A percentile compares a stretch with the other conserved stretches of the same genome.
These are phyloP conservation scores for Aethes cnicana DNA, from an alignment of 2,888 invertebrate genomes.

Conservation along the genomic window DNA sequence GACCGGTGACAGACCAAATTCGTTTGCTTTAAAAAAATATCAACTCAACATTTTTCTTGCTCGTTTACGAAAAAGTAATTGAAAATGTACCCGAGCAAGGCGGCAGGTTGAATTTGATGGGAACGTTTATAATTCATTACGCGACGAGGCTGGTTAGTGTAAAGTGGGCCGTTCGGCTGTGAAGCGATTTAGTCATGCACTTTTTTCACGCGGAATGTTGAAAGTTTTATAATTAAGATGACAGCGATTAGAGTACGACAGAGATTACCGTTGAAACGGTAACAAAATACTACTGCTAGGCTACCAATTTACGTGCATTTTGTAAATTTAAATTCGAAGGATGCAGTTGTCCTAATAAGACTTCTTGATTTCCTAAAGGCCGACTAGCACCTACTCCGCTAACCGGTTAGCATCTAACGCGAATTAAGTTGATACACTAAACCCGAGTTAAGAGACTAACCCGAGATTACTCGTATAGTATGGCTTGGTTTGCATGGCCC, in stretches of 20 bases:
- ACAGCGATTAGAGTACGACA: constrained; percentile 5
- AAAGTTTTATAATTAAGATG: constrained; percentile 18
- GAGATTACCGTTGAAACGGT: no score
- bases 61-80: constrained; percentile 16
- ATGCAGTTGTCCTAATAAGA: no score
- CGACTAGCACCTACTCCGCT: no score
- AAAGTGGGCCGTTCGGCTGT: constrained; percentile 15
- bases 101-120: constrained; percentile 24
- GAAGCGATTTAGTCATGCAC: constrained; percentile 18
- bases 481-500: no score
- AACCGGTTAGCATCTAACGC: no score
- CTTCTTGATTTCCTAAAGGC: no score
- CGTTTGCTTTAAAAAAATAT: constrained; percentile 1
- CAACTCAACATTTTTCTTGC: constrained; percentile 1
- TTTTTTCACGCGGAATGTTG: constrained; percentile 25
- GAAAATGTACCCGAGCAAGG: constrained; percentile 23
- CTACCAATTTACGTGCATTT: no score
- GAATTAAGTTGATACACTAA: no score
- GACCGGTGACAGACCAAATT: background rate
- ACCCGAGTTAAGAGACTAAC: no score
- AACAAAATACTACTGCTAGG: no score
- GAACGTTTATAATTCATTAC: constrained; percentile 26
- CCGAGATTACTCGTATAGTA: no score
- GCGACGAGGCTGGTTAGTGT: constrained; percentile 1
- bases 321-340: no score